Evolutionary conservation across 2,888 invertebrate species (phyloP).

Genomic region (Carcina quercana): DNA sequence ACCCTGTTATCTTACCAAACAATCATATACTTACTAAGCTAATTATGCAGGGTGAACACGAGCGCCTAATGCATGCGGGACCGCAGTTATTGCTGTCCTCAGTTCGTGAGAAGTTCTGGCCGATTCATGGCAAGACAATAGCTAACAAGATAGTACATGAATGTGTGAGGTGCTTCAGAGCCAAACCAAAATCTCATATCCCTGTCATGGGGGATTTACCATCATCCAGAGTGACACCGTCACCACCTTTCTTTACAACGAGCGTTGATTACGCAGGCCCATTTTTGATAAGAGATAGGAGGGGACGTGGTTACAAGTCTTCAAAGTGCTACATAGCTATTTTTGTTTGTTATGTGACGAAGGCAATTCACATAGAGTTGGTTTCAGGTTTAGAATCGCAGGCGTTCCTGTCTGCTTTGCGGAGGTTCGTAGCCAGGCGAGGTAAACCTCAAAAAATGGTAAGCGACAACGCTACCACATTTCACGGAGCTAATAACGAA

Average conservation of each 20-base stretch:
- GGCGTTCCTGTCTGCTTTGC: slow-evolving; percentile 7
- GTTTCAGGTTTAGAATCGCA: slow-evolving; percentile 6
- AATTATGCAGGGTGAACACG: slow-evolving; percentile 16
- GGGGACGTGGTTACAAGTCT: slow-evolving; percentile 7
- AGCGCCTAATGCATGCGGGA: slow-evolving; percentile 18
- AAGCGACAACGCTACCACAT: slow-evolving; percentile 9
- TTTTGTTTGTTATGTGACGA: slow-evolving; percentile 15
- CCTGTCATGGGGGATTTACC: slow-evolving; percentile 21
- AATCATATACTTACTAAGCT: slow-evolving; percentile 19
- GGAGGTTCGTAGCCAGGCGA: slow-evolving; percentile 9
- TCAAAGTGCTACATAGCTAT: slow-evolving; percentile 12
- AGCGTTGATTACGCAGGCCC: slow-evolving; percentile 20
- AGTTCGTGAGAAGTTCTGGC: slow-evolving; percentile 19
- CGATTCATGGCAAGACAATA: slow-evolving; percentile 17
- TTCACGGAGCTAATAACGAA: slow-evolving; percentile 8
- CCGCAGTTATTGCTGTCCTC: slow-evolving; percentile 17
- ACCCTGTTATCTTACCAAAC: slow-evolving; percentile 23
- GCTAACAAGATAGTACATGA: slow-evolving; percentile 6
- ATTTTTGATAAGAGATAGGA: slow-evolving; percentile 7
- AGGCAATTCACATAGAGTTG: slow-evolving; percentile 14
- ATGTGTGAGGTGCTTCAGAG: slow-evolving; percentile 3
- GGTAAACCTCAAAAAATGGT: slow-evolving; percentile 7
- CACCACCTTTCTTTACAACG: slow-evolving; percentile 11
- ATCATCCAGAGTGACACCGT: slow-evolving; percentile 3
- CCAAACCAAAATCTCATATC: slow-evolving; percentile 3